Conservation (phyloP, 2,113 vertebrate genomes). For the Pardalotus punctatus region DNA sequence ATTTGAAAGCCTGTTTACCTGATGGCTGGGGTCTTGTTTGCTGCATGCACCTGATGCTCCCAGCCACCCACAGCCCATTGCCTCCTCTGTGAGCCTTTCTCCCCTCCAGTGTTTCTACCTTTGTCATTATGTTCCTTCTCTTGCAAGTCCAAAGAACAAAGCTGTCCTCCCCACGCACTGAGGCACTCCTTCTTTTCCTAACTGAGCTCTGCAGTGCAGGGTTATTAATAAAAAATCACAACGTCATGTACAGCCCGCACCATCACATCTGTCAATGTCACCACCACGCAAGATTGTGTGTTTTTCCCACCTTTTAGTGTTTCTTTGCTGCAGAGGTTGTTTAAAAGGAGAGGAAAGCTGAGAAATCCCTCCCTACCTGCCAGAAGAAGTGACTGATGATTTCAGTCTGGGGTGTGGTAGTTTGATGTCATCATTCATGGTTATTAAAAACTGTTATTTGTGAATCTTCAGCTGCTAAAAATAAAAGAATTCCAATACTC, state of each 20-base stretch:
- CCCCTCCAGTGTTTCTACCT: neutral
- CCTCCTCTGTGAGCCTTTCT: neutral
- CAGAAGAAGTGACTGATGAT: neutral
- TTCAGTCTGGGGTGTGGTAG: neutral
- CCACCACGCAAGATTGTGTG: neutral
- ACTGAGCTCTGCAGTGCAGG: slow-evolving; percentile 51
- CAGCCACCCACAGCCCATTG: neutral
- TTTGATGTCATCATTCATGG: accelerated
- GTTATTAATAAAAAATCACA: slow-evolving; percentile 62
- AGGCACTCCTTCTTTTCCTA: neutral
- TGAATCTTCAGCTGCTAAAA: neutral
- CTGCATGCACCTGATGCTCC: neutral
- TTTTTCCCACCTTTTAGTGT: neutral
- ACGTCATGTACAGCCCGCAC: neutral
- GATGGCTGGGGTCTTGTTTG: neutral
- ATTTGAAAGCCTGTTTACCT: neutral
- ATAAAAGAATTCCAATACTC: neutral
- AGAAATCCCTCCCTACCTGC: neutral
- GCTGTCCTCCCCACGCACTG: neutral
- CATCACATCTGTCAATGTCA: slow-evolving; percentile 41
- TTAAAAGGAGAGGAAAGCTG: neutral
- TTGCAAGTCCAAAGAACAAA: neutral
- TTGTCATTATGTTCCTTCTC: accelerated
- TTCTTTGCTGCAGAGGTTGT: neutral
- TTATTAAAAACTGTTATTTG: neutral